Conservation (phyloP, 1,140 invertebrate genomes). For the Globodera ellingtonae region DNA sequence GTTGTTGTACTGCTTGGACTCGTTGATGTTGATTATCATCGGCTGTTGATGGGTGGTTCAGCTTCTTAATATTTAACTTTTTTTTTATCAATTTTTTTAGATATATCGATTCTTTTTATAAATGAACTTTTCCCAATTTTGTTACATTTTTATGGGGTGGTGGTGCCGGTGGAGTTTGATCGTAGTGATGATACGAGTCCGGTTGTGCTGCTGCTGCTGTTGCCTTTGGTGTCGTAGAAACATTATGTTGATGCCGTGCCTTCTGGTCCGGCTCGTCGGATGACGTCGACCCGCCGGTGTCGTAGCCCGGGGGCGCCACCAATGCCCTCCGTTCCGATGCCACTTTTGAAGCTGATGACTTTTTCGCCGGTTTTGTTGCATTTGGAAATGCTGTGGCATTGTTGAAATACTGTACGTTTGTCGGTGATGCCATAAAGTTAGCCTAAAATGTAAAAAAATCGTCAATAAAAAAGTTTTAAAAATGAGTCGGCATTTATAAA, state of each 20-base stretch:
- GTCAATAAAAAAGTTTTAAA: not conserved
- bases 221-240: not conserved
- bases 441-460: not conserved
- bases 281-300: conserved; percentile 18
- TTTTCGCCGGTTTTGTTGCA: not conserved
- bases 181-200: not conserved
- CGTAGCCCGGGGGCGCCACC: conserved; percentile 17
- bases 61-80: not conserved
- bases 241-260: not conserved
- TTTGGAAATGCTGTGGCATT: not conserved
- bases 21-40: not conserved
- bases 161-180: conserved; percentile 6
- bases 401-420: not conserved
- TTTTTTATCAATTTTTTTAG: not conserved
- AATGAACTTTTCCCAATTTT: not conserved
- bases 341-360: not conserved
- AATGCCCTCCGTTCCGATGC: conserved; percentile 6
- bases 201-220: not conserved
- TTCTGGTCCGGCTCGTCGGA: conserved; percentile 13
- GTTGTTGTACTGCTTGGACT: not conserved
- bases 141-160: conserved; percentile 15
- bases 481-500: not conserved
- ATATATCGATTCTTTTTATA: no score
- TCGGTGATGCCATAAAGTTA: not conserved
- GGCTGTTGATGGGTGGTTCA: not conserved